Conservation (phyloP, 2,113 vertebrate genomes). For the Chunga burmeisteri region DNA sequence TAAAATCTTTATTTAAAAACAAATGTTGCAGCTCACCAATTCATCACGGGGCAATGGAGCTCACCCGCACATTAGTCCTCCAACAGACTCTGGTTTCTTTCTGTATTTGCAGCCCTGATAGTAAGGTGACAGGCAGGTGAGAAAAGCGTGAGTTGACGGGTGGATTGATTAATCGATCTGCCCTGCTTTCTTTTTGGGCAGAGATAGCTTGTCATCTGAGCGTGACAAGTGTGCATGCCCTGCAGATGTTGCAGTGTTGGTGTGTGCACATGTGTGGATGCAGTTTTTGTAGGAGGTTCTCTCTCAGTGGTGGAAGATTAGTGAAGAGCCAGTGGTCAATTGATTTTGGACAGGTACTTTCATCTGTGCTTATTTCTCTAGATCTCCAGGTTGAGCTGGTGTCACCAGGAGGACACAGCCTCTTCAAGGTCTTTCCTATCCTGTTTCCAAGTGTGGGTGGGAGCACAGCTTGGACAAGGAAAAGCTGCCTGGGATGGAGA, state of each 20-base stretch:
- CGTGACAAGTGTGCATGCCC: neutral
- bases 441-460: neutral
- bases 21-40: rapidly evolving
- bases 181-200: neutral
- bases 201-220: neutral
- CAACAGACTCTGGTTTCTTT: neutral
- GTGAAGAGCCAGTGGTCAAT: neutral
- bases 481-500: neutral
- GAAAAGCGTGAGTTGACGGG: neutral
- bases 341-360: neutral
- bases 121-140: neutral
- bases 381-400: neutral
- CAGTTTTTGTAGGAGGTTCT: neutral
- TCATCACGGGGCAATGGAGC: neutral
- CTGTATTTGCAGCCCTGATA: neutral
- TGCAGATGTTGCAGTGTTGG: neutral
- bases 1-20: neutral
- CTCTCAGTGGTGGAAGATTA: neutral
- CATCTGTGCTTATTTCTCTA: neutral
- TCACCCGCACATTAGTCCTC: rapidly evolving
- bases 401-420: neutral
- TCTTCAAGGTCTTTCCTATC: neutral
- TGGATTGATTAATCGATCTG: neutral
- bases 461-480: neutral
- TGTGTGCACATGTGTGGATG: rapidly evolving